Conservation (phyloP, 2,797 vertebrate species). For the Sebastes diaconus region DNA sequence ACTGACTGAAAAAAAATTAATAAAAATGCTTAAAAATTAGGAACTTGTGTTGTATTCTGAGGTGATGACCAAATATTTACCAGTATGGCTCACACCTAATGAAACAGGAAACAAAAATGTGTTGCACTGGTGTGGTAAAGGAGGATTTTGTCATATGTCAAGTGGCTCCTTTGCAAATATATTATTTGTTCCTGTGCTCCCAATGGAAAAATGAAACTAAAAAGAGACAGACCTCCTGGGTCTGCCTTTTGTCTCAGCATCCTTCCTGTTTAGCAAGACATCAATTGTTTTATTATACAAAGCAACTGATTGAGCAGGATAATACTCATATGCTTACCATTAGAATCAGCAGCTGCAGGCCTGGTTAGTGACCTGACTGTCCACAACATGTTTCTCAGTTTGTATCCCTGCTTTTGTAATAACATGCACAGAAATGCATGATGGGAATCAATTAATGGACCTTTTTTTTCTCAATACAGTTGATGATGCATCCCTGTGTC, state of each 20-base stretch:
- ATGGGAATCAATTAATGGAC: not conserved
- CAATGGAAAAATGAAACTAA: not conserved
- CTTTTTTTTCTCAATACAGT: not conserved
- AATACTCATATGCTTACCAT: not conserved
- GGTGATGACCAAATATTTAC: not conserved
- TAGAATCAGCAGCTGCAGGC: not conserved
- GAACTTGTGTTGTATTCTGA: not conserved
- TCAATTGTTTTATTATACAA: not conserved
- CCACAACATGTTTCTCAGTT: not conserved
- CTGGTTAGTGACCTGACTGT: not conserved
- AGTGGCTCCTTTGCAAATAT: not conserved
- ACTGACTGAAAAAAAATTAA: not conserved
- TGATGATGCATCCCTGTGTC: not conserved
- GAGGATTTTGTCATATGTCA: not conserved
- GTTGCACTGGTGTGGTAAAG: not conserved
- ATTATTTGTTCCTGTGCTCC: not conserved
- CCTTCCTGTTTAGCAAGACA: not conserved
- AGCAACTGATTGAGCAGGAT: not conserved
- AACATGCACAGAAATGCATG: not conserved
- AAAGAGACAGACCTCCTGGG: not conserved
- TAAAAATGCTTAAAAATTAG: not conserved
- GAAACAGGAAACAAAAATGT: not conserved
- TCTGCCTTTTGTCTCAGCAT: not conserved
- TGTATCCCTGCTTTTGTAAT: not conserved
- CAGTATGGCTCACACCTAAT: not conserved